Evolutionary conservation across 2,888 invertebrate genomes (phyloP).

Genomic region (Lithophane socia): DNA sequence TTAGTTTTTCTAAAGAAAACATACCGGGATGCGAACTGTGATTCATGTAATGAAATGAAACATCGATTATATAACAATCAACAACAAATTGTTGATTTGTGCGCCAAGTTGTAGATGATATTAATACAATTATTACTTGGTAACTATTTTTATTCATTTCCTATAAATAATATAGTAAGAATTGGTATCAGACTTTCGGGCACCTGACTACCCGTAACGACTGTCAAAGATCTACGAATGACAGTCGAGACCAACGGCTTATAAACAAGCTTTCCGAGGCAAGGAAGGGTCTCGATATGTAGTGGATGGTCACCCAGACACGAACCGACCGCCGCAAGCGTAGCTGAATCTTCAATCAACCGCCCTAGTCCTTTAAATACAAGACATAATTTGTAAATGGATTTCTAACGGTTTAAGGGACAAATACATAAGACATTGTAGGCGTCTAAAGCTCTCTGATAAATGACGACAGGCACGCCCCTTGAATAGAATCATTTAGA

Average conservation of each 20-base stretch:
- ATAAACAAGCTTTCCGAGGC: background rate
- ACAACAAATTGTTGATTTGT: constrained; percentile 26
- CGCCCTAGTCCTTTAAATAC: background rate
- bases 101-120: constrained; percentile 7
- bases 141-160: background rate
- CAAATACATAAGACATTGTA: constrained; percentile 33
- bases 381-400: constrained; percentile 31
- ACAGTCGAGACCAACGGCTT: background rate
- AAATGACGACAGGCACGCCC: constrained; percentile 44
- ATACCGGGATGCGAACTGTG: background rate
- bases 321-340: too few species aligned
- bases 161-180: constrained; percentile 4
- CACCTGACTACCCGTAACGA: background rate
- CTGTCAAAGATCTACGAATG: background rate
- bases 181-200: too few species aligned
- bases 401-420: constrained; percentile 23
- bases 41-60: background rate
- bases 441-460: constrained; percentile 33
- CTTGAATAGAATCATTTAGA: constrained; percentile 39
- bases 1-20: constrained; percentile 11
- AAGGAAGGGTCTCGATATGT: background rate
- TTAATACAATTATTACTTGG: background rate
- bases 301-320: background rate
- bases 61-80: constrained; percentile 15
- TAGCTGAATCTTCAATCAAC: background rate